A percentile compares a stretch with the other conserved stretches of the same genome.
phyloP scores from a whole-genome alignment of 2,113 vertebrate genomes.

The Lamprotornis superbus region DNA sequence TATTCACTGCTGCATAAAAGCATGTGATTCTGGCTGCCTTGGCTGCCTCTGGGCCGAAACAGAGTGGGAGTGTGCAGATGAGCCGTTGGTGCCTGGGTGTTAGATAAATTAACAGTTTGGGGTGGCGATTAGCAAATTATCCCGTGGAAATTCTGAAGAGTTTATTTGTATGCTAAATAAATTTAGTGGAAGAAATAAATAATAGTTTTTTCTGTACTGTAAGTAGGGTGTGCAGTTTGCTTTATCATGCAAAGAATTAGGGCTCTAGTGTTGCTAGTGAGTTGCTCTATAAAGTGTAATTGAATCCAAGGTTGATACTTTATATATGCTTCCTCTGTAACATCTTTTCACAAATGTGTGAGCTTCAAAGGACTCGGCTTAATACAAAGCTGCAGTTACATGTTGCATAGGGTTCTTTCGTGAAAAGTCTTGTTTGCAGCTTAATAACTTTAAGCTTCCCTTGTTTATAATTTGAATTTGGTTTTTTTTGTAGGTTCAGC shows the following conservation, averaged over 20 bases:
- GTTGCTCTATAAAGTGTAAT: not conserved
- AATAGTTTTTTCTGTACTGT: not conserved
- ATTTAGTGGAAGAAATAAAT: not conserved
- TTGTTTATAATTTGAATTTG: not conserved
- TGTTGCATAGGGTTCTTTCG: not conserved
- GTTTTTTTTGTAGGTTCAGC: not conserved
- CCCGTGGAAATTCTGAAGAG: not conserved
- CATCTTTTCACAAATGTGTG: not conserved
- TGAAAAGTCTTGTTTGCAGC: not conserved
- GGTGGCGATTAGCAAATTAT: not conserved
- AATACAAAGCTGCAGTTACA: not conserved
- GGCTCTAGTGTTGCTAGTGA: not conserved
- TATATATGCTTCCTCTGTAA: not conserved
- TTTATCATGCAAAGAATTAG: not conserved
- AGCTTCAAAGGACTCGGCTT: not conserved
- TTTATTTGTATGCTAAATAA: constrained; percentile 7
- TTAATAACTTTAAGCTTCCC: not conserved
- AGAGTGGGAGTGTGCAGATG: not conserved
- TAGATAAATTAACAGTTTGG: not conserved
- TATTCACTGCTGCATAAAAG: not conserved
- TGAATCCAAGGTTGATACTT: not conserved
- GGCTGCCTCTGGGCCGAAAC: not conserved
- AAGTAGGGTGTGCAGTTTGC: not conserved
- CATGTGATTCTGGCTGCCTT: not conserved
- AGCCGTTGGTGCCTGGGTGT: not conserved